Conservation (phyloP, 2,888 invertebrate species). For the Netelia virgata region DNA sequence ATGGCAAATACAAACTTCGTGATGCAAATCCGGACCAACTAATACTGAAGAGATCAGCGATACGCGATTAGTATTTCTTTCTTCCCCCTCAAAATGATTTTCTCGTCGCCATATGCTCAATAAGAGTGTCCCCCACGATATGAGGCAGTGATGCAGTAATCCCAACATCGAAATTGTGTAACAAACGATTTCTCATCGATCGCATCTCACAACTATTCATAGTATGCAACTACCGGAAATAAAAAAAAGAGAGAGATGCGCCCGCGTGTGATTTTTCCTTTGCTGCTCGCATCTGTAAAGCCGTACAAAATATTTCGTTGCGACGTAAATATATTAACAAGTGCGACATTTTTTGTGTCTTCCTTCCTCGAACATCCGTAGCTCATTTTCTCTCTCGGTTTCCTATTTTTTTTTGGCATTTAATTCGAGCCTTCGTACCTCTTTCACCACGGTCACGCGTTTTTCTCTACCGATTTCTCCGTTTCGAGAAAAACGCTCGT, state of each 20-base stretch:
- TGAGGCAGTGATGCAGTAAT: slow-evolving; percentile 56
- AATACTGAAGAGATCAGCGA: slow-evolving; percentile 64
- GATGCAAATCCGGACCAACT: slow-evolving; percentile 56
- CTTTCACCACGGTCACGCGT: neutral
- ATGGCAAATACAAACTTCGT: slow-evolving; percentile 37
- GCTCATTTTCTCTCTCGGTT: slow-evolving; percentile 7
- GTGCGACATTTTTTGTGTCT: slow-evolving; percentile 40
- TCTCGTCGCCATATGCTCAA: slow-evolving; percentile 14
- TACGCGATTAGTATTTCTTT: slow-evolving; percentile 48
- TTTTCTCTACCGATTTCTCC: neutral
- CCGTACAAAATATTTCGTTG: slow-evolving; percentile 61
- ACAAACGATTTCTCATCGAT: slow-evolving; percentile 29
- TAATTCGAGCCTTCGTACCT: slow-evolving; percentile 32
- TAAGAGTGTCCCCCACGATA: slow-evolving; percentile 44
- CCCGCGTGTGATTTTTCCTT: slow-evolving; percentile 33
- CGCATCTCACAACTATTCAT: slow-evolving; percentile 10
- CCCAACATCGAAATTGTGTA: slow-evolving; percentile 33
- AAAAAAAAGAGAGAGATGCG: slow-evolving; percentile 29
- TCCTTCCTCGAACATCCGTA: slow-evolving; percentile 31
- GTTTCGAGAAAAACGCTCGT: neutral
- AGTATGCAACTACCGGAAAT: slow-evolving; percentile 50
- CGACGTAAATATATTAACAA: slow-evolving; percentile 56
- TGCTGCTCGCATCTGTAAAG: slow-evolving; percentile 27
- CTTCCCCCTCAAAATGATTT: slow-evolving; percentile 16
- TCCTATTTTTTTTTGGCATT: slow-evolving; percentile 44